Evolutionary conservation across 2,113 vertebrate genomes (phyloP).

Genomic region (Myiopsitta monachus): DNA sequence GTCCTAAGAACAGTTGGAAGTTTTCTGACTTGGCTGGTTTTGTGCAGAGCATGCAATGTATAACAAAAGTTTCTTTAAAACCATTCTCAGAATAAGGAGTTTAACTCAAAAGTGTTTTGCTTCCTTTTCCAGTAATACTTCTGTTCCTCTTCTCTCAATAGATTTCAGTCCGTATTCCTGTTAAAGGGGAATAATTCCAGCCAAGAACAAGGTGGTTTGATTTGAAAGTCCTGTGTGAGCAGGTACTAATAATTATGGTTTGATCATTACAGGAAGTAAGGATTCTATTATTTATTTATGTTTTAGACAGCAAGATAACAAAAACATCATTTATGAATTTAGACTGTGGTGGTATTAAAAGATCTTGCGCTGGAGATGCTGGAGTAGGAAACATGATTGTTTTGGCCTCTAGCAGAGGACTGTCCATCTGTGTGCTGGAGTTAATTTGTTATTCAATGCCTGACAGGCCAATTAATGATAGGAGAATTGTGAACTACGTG

Average conservation of each 20-base stretch:
- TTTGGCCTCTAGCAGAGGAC: background rate
- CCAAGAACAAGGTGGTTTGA: background rate
- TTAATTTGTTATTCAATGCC: background rate
- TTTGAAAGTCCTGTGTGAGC: background rate
- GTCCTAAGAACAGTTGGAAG: background rate
- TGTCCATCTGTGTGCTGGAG: background rate
- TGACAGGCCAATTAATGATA: background rate
- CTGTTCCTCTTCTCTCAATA: background rate
- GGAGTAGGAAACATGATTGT: background rate
- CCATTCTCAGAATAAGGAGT: background rate
- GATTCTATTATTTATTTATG: background rate
- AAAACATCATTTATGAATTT: background rate
- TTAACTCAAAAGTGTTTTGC: background rate
- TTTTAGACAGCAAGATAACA: background rate
- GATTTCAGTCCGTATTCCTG: background rate
- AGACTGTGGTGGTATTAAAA: background rate
- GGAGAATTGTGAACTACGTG: background rate
- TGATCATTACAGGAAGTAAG: background rate
- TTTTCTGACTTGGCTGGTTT: background rate
- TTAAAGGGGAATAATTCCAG: background rate
- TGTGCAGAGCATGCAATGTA: background rate
- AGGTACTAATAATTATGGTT: background rate
- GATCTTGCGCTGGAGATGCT: background rate
- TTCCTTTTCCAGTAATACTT: background rate
- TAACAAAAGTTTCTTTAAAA: background rate